Conservation (phyloP, 2,113 vertebrate genomes). For the Bagarius yarrelli region DNA sequence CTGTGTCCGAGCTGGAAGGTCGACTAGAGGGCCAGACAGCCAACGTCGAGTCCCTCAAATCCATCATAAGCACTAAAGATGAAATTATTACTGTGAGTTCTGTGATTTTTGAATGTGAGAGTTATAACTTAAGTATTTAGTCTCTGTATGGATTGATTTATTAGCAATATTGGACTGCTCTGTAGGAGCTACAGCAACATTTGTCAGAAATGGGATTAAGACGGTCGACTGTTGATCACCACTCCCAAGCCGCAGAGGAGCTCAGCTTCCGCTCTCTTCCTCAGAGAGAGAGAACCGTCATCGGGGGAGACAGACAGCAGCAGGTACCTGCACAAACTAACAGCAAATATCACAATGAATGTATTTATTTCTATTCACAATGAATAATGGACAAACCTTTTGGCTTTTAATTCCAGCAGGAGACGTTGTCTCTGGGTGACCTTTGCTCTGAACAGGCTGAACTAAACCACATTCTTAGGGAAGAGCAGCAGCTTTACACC, state of each 20-base stretch:
- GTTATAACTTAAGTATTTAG: too few relatives aligned
- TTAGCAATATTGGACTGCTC: slow-evolving; percentile 6
- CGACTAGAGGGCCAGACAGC: slow-evolving; percentile 62
- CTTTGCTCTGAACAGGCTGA: slow-evolving; percentile 75
- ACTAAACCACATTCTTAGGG: slow-evolving; percentile 78
- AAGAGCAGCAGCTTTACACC: slow-evolving; percentile 84
- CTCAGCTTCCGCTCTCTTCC: slow-evolving; percentile 64
- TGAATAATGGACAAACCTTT: background rate
- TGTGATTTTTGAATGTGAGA: too few relatives aligned
- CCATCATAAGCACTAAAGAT: slow-evolving; percentile 71
- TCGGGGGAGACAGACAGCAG: slow-evolving; percentile 72
- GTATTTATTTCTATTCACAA: background rate
- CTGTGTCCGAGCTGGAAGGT: slow-evolving; percentile 64
- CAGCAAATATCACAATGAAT: background rate
- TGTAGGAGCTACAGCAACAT: slow-evolving; percentile 67
- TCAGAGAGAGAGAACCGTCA: slow-evolving; percentile 72
- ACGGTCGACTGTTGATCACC: slow-evolving; percentile 48
- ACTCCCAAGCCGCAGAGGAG: slow-evolving; percentile 54
- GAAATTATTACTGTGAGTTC: slow-evolving; percentile 71
- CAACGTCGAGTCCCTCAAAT: slow-evolving; percentile 67
- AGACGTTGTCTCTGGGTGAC: slow-evolving; percentile 55
- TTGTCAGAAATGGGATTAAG: slow-evolving; percentile 57
- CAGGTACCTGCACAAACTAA: slow-evolving; percentile 55
- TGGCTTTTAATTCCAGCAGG: slow-evolving; percentile 52
- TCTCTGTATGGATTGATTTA: background rate